Conservation (phyloP, 2,113 vertebrate genomes). For the Amphiprion percula region DNA sequence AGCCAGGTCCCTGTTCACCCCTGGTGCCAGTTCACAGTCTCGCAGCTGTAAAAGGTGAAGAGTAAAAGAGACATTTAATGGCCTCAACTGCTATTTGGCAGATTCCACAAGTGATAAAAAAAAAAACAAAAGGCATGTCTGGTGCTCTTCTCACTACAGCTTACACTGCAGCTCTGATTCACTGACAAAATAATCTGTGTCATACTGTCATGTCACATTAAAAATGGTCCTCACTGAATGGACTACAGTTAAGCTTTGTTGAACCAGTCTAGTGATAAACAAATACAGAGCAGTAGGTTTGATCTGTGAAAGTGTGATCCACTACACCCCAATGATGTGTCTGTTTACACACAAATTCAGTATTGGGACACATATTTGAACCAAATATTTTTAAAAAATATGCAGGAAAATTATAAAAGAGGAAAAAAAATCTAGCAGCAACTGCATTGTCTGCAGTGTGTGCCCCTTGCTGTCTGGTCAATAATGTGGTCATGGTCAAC, state of each 20-base stretch:
- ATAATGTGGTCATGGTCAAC: not conserved
- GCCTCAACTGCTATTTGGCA: not conserved
- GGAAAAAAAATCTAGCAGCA: too few relatives aligned
- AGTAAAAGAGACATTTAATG: constrained; percentile 4
- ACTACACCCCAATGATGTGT: too few relatives aligned
- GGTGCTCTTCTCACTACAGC: not conserved
- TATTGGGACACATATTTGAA: too few relatives aligned
- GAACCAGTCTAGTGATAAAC: too few relatives aligned
- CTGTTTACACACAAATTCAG: too few relatives aligned
- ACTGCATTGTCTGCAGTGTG: too few relatives aligned
- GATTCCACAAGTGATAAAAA: not conserved
- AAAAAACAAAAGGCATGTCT: not conserved
- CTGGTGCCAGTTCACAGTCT: constrained; percentile 93
- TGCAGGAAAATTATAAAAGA: too few relatives aligned
- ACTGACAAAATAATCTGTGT: not conserved
- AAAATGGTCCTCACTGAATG: not conserved
- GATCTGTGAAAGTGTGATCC: too few relatives aligned
- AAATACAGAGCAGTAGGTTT: too few relatives aligned
- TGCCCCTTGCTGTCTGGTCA: too few relatives aligned
- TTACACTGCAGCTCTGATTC: not conserved
- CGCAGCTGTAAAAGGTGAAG: constrained; percentile 83
- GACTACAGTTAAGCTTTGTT: too few relatives aligned
- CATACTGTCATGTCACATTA: not conserved
- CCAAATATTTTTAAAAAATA: too few relatives aligned
- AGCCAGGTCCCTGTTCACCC: constrained; percentile 91